Conservation (phyloP, 2,888 invertebrate species). For the Dryococelus australis region DNA sequence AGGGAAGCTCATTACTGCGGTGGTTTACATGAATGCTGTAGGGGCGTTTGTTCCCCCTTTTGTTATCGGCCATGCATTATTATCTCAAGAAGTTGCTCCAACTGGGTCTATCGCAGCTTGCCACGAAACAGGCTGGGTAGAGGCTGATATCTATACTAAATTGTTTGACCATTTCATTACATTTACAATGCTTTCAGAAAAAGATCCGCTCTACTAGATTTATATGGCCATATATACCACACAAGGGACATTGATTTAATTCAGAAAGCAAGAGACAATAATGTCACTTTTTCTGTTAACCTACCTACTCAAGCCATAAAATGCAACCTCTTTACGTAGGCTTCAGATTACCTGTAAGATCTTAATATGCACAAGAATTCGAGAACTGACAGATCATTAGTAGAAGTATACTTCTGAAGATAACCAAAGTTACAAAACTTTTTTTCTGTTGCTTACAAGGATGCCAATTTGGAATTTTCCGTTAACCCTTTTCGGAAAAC, state of each 20-base stretch:
- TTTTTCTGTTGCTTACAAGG: background rate
- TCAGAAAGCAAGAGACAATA: conserved; percentile 3
- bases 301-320: background rate
- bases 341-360: background rate
- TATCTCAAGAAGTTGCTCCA: background rate
- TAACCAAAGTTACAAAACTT: background rate
- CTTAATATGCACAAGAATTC: background rate
- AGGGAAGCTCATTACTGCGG: background rate
- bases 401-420: background rate
- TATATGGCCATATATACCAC: background rate
- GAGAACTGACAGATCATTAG: background rate
- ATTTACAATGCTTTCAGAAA: background rate
- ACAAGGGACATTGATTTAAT: background rate
- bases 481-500: background rate
- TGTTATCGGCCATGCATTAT: background rate
- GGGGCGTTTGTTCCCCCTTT: background rate
- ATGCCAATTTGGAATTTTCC: background rate
- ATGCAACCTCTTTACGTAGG: background rate
- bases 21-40: background rate
- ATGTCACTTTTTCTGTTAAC: background rate
- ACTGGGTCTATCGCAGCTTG: background rate
- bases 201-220: background rate
- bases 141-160: background rate
- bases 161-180: background rate
- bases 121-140: background rate